These are phyloP conservation scores for Prosopocoilus inquinatus DNA, from an alignment of 2,888 invertebrate species.

Conservation along the genomic window DNA sequence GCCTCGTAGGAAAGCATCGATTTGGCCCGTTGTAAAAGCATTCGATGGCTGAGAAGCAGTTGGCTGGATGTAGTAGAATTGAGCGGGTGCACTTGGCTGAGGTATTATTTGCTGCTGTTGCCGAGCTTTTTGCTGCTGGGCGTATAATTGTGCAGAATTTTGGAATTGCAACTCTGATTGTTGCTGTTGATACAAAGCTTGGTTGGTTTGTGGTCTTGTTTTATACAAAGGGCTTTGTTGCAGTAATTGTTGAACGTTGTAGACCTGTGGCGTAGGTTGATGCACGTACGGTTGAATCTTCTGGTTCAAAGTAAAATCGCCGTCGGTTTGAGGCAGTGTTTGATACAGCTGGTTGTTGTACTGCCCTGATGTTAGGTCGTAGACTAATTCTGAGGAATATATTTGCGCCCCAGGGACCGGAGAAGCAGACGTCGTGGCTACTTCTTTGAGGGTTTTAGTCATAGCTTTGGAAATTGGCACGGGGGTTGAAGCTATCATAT, in stretches of 20 bases:
- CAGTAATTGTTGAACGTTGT: conserved; percentile 61
- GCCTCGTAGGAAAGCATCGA: conserved; percentile 77
- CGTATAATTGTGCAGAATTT: conserved; percentile 55
- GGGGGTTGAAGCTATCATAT: conserved; percentile 57
- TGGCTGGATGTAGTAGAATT: conserved; percentile 63
- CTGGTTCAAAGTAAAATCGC: conserved; percentile 70
- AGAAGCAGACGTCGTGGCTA: conserved; percentile 46
- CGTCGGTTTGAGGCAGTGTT: conserved; percentile 69
- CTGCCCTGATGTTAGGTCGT: conserved; percentile 72
- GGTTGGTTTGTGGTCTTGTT: conserved; percentile 33
- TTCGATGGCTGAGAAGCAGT: conserved; percentile 32
- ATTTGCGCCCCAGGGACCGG: conserved; percentile 57
- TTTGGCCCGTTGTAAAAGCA: conserved; percentile 66
- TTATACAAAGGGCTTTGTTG: conserved; percentile 55
- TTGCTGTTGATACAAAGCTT: conserved; percentile 58
- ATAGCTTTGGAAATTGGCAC: conserved; percentile 36
- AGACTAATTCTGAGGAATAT: conserved; percentile 75
- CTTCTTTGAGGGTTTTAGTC: conserved; percentile 33
- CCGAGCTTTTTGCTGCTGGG: conserved; percentile 52
- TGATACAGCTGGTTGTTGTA: conserved; percentile 79
- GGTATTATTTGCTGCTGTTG: conserved; percentile 33
- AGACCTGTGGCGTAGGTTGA: conserved; percentile 51
- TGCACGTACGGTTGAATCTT: conserved; percentile 73
- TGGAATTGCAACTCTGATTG: conserved; percentile 63
- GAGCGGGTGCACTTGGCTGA: conserved; percentile 42